Evolutionary conservation across 2,888 invertebrate species (phyloP).

Genomic region (Folsomia candida): DNA sequence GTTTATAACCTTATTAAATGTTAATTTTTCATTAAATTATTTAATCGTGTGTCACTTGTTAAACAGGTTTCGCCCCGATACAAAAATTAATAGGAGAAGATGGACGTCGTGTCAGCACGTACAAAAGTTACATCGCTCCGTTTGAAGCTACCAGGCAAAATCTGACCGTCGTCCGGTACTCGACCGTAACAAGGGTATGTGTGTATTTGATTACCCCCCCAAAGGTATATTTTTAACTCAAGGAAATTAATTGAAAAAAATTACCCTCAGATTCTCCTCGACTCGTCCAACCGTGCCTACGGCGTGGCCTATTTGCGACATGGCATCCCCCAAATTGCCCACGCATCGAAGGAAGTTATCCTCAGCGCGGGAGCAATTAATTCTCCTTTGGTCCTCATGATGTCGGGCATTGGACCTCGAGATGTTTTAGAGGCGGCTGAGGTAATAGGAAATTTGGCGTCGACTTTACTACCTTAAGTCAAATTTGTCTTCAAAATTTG

Average conservation of each 20-base stretch:
- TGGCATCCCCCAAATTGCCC: conserved; percentile 27
- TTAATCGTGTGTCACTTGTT: neutral
- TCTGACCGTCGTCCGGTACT: conserved; percentile 30
- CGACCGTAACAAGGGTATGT: neutral
- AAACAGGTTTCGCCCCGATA: conserved; percentile 20
- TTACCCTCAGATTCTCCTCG: neutral
- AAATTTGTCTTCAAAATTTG: too few relatives aligned
- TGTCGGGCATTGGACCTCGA: neutral
- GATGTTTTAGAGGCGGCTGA: neutral
- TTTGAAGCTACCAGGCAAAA: neutral
- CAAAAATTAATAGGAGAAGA: conserved; percentile 11
- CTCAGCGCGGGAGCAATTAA: neutral
- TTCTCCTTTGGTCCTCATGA: neutral
- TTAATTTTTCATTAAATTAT: neutral
- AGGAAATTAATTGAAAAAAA: neutral
- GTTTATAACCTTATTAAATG: conserved; percentile 7
- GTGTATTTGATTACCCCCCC: neutral
- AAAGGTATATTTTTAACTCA: neutral
- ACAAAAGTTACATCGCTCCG: conserved; percentile 15
- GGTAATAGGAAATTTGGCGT: too few relatives aligned
- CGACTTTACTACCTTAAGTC: too few relatives aligned
- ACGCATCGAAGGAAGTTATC: neutral
- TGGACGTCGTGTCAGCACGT: conserved; percentile 18
- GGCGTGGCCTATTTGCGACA: conserved; percentile 37
- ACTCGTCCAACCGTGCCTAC: conserved; percentile 15